Base-by-base conservation (phyloP, 2,113 vertebrate genomes). In the Pipa parva region DNA sequence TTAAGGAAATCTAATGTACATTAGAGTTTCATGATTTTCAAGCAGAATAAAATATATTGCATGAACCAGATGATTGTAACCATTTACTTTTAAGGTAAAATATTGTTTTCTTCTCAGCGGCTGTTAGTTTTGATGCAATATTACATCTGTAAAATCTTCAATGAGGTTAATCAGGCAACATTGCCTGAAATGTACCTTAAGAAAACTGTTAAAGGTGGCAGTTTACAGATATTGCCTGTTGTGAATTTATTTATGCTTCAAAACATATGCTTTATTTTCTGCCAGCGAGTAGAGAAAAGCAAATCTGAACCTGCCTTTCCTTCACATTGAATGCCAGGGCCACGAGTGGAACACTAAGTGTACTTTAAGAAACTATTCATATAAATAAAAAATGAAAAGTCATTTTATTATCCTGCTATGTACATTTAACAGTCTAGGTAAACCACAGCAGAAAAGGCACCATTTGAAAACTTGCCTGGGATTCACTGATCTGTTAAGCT, bases 141-240 rank as follows among this genome's bases (percentile, higher is more conserved):
- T 36, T 33, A 20, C 26, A 31, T n/a, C 27, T 31, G 52, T n/a
- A 31, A 27, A 31, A 56, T 18, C 15, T n/a, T 56, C 25, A 18
- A 17, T 20, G 52, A 56, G 27, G 52, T 28, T 31, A 31, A n/a
- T 20, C 52, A 58, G 31, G 27, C 31, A 22, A 11, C 12, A 22
- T 37, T 20, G 21, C 29, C 22, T 37, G 31, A 29, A 58, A 36
- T 20, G 31, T 24, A 36, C 52, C 29, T 36, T 58, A 21, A 58
- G 55, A 33, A 22, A 58, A 36, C 52, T 25, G 24, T 52, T 27
- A 5, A 42, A 55, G 52, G 52, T 28, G 52, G 17, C 52, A 58
- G 29, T 29, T 58, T 58, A 36, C 55, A 36, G 55, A 22, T 58
- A 21, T 58, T 36, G 55, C 55, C 55, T 58, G 31, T 17, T 56